Conservation (phyloP, 2,888 invertebrate genomes). For the Abscondita cerata region DNA sequence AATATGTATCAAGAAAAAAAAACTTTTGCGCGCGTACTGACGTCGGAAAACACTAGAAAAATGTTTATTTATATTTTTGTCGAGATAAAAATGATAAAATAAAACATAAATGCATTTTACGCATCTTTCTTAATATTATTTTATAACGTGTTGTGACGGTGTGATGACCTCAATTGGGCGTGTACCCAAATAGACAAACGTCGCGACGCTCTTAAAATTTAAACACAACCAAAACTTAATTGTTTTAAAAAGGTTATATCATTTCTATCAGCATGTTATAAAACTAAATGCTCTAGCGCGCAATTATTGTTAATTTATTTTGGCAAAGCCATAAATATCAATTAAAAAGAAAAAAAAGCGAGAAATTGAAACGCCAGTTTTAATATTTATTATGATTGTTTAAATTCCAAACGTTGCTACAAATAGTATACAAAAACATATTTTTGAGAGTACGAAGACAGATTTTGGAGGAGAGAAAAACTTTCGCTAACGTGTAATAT, state of each 20-base stretch:
- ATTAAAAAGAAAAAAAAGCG: not conserved
- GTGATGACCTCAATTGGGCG: conserved; percentile 43
- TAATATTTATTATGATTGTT: conserved; percentile 5
- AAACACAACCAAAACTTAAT: conserved; percentile 5
- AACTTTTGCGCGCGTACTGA: no score
- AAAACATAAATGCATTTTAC: not conserved
- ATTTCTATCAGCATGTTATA: not conserved
- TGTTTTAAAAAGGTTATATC: conserved; percentile 5
- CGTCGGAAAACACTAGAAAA: no score
- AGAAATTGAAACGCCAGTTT: not conserved
- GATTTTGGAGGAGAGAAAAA: not conserved
- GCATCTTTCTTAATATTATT: conserved; percentile 26
- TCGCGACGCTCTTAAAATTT: conserved; percentile 27
- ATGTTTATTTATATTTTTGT: no score
- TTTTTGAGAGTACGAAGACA: conserved; percentile 5
- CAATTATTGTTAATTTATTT: not conserved
- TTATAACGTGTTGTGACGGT: conserved; percentile 35
- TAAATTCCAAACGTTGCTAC: not conserved
- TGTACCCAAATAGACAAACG: conserved; percentile 40
- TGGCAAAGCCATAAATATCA: not conserved
- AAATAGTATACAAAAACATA: not conserved
- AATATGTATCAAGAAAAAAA: no score
- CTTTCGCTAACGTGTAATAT: not conserved
- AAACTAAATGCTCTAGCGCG: not conserved
- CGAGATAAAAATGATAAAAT: no score